A percentile compares a stretch with the other conserved stretches of the same genome.
These are phyloP conservation scores for Apoda limacodes DNA, from an alignment of 2,888 invertebrate species.

Conservation along the genomic window DNA sequence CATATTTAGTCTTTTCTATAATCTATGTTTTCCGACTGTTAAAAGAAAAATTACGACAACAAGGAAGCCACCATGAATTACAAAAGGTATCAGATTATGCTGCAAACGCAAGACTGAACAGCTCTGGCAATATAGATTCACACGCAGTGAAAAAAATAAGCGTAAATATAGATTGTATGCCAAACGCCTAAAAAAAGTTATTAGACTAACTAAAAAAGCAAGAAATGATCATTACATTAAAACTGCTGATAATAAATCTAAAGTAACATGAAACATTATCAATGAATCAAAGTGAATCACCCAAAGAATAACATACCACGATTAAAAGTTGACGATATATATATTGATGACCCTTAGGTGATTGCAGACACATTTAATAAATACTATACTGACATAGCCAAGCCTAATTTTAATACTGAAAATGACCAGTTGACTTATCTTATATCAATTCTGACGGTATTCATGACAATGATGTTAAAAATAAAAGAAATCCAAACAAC, in stretches of 20 bases:
- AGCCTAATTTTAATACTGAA: too few species aligned
- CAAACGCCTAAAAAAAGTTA: not conserved
- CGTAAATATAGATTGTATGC: not conserved
- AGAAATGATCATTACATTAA: not conserved
- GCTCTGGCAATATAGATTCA: not conserved
- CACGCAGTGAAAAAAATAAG: not conserved
- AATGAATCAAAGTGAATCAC: not conserved
- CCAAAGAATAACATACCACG: not conserved
- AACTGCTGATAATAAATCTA: not conserved
- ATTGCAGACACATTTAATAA: not conserved
- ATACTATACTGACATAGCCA: not conserved
- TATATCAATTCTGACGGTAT: too few species aligned
- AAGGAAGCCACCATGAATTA: not conserved
- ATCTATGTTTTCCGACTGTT: not conserved
- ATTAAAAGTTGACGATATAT: not conserved
- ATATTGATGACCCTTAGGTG: not conserved
- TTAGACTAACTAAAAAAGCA: not conserved
- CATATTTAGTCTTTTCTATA: not conserved
- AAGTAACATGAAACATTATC: not conserved
- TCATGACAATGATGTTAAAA: not conserved
- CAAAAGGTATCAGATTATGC: not conserved
- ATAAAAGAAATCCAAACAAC: not conserved
- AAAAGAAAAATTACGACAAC: not conserved
- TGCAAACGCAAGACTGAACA: not conserved
- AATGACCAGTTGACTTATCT: too few species aligned